A percentile compares a stretch with the other conserved stretches of the same genome.
phyloP scores from a whole-genome alignment of 1,140 invertebrate species.

The Drosophila kepulauana region DNA sequence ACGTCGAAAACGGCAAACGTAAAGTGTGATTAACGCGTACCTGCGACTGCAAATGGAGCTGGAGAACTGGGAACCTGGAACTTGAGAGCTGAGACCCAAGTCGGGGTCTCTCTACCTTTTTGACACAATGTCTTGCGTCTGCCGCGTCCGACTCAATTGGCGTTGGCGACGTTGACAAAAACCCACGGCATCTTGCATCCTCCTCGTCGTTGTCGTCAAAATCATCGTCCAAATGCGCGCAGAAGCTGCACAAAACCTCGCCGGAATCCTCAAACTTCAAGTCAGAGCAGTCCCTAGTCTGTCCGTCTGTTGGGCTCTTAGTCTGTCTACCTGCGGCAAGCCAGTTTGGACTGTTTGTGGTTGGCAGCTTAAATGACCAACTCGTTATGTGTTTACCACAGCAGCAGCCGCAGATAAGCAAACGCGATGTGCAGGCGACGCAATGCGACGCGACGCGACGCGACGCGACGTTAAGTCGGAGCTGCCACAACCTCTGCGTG shows the following conservation, averaged over 20 bases:
- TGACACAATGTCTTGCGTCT: constrained; percentile 56
- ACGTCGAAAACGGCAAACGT: constrained; percentile 64
- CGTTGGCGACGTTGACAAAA: constrained; percentile 69
- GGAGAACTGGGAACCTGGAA: constrained; percentile 23
- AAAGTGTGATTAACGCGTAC: constrained; percentile 80
- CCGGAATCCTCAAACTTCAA: constrained; percentile 38
- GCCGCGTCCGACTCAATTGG: constrained; percentile 4
- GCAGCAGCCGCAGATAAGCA: constrained; percentile 58
- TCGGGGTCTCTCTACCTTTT: constrained; percentile 58
- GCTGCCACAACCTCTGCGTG: constrained; percentile 37
- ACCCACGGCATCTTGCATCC: constrained; percentile 43
- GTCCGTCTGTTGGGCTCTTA: constrained; percentile 1
- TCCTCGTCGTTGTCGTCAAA: constrained; percentile 6
- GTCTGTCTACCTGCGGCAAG: constrained; percentile 44
- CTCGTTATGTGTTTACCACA: constrained; percentile 70
- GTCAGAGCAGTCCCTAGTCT: constrained; percentile 12
- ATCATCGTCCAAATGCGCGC: constrained; percentile 63
- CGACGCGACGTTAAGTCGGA: constrained; percentile 23
- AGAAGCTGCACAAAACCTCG: constrained; percentile 79
- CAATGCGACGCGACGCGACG: not conserved
- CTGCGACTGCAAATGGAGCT: constrained; percentile 57
- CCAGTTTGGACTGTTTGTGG: constrained; percentile 66
- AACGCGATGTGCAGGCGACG: constrained; percentile 6
- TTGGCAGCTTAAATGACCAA: constrained; percentile 70
- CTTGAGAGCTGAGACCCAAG: constrained; percentile 7